These are phyloP conservation scores for Ostrea edulis DNA, from an alignment of 1,140 invertebrate species.

Conservation along the genomic window DNA sequence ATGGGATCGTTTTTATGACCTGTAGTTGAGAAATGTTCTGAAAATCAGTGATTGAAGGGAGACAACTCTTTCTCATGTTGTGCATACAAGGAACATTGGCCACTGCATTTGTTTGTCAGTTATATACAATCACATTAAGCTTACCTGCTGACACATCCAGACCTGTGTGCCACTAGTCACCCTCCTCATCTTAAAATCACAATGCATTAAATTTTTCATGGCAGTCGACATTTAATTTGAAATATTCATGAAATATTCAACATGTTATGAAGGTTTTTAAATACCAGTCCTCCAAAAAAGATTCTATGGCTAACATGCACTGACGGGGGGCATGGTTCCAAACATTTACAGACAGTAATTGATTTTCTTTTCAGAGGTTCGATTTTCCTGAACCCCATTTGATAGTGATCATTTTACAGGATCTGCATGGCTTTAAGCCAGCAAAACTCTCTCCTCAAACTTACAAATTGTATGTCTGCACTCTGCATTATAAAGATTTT, in stretches of 20 bases:
- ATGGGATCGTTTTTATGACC: too few relatives aligned
- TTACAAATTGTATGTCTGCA: background rate
- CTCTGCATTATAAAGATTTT: background rate
- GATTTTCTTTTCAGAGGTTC: background rate
- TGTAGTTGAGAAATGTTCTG: too few relatives aligned
- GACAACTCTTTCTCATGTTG: background rate
- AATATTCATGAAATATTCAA: background rate
- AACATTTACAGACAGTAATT: background rate
- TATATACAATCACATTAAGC: background rate
- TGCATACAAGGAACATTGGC: background rate
- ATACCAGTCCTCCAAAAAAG: background rate
- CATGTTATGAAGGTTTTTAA: background rate
- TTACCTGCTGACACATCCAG: background rate
- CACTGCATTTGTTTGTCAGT: background rate
- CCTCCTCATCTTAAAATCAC: background rate
- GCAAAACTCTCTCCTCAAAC: background rate
- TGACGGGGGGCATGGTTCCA: background rate
- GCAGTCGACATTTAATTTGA: background rate
- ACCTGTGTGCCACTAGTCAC: background rate
- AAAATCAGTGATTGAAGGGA: background rate
- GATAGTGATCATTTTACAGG: background rate
- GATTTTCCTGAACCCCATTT: background rate
- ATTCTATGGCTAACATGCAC: background rate
- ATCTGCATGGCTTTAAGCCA: background rate
- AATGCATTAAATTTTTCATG: slow-evolving; percentile 13